Evolutionary conservation across 2,888 invertebrate genomes (phyloP).

Genomic region (Arge pagana): DNA sequence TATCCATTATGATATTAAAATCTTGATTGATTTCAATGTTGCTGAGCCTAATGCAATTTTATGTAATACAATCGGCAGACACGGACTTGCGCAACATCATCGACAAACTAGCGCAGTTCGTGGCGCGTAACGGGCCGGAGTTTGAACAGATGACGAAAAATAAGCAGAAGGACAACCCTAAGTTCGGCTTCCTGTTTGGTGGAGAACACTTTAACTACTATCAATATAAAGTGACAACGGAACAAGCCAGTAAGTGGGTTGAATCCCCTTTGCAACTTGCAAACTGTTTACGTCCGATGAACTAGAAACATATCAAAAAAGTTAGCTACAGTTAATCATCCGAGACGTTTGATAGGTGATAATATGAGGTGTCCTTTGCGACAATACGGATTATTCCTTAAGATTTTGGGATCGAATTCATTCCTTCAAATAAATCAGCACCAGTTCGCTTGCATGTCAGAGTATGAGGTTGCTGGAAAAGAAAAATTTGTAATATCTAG

Average conservation of each 20-base stretch:
- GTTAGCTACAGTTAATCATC: slow-evolving; percentile 30
- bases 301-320: slow-evolving; percentile 40
- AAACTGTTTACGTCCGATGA: slow-evolving; percentile 39
- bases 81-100: slow-evolving; percentile 95
- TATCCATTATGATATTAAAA: slow-evolving; percentile 1
- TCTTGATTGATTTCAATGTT: not conserved
- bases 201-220: slow-evolving; percentile 96
- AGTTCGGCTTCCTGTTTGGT: slow-evolving; percentile 96
- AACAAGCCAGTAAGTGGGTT: slow-evolving; percentile 85
- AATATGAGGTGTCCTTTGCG: slow-evolving; percentile 36
- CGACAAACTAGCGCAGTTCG: slow-evolving; percentile 98
- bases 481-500: slow-evolving; percentile 35
- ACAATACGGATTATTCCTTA: slow-evolving; percentile 38
- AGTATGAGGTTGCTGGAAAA: no score
- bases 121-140: slow-evolving; percentile 98
- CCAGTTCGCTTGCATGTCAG: slow-evolving; percentile 35
- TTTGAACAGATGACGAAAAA: slow-evolving; percentile 99
- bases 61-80: slow-evolving; percentile 67
- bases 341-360: slow-evolving; percentile 36
- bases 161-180: slow-evolving; percentile 97
- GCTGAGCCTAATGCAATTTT: no score
- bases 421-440: slow-evolving; percentile 39
- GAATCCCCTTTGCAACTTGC: slow-evolving; percentile 43
- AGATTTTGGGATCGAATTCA: slow-evolving; percentile 44
- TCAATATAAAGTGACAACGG: slow-evolving; percentile 92